phyloP scores from a whole-genome alignment of 2,113 vertebrate genomes.

The Serilophus lunatus region DNA sequence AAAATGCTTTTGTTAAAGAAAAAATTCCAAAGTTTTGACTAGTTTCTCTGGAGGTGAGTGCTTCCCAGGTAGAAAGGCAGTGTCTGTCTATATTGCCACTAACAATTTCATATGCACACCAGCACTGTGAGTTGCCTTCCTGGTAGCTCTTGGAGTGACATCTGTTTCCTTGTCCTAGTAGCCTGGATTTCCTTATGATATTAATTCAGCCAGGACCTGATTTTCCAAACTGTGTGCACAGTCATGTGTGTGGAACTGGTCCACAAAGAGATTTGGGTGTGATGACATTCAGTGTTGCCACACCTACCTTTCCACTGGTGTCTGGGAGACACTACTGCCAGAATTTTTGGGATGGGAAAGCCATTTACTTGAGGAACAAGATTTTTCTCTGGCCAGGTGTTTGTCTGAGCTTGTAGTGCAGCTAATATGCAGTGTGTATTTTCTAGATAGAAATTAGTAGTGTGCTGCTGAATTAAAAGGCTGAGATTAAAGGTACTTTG shows the following conservation, averaged over 20 bases:
- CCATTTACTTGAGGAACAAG: neutral
- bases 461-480: neutral
- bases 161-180: neutral
- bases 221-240: neutral
- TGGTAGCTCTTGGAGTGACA: neutral
- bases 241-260: neutral
- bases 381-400: slow-evolving; percentile 1
- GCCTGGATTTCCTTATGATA: neutral
- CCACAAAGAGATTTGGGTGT: neutral
- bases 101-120: neutral
- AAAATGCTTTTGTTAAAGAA: neutral
- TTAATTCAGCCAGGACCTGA: neutral
- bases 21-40: neutral
- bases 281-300: neutral
- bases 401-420: slow-evolving; percentile 40
- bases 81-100: too few relatives aligned
- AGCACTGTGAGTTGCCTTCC: neutral
- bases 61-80: neutral
- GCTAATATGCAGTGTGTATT: neutral
- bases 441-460: neutral
- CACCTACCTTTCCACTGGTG: neutral
- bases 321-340: neutral
- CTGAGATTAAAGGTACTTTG: neutral
- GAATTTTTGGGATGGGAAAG: slow-evolving; percentile 16
- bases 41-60: neutral